These are phyloP conservation scores for Phyllotreta striolata DNA, from an alignment of 2,888 invertebrate species.

Conservation along the genomic window DNA sequence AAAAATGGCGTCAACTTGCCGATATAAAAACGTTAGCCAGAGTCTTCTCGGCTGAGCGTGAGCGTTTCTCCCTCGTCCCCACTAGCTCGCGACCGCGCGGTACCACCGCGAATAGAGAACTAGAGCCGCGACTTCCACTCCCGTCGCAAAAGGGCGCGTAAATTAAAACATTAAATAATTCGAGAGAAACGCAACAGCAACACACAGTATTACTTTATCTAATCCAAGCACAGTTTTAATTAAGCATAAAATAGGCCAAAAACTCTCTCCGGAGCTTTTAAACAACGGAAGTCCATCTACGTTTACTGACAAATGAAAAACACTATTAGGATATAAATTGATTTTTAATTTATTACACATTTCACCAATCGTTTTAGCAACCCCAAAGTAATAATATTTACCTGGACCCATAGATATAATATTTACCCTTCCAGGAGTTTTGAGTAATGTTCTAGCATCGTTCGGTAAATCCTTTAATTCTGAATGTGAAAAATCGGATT, in stretches of 20 bases:
- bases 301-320: constrained; percentile 21
- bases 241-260: constrained; percentile 28
- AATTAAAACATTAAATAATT: no score
- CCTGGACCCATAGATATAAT: constrained; percentile 7
- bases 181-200: no score
- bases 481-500: constrained; percentile 12
- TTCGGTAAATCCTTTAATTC: constrained; percentile 16
- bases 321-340: constrained; percentile 2
- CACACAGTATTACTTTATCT: constrained; percentile 20
- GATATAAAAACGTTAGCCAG: no score
- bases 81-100: no score
- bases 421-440: constrained; percentile 14
- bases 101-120: no score
- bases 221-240: constrained; percentile 20
- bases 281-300: constrained; percentile 28
- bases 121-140: no score
- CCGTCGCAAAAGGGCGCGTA: no score
- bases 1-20: no score
- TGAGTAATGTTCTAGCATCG: constrained; percentile 20
- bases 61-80: no score
- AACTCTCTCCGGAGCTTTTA: constrained; percentile 18
- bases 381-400: constrained; percentile 19
- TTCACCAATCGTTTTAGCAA: constrained; percentile 9
- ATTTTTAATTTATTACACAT: constrained; percentile 14
- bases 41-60: no score